A percentile compares a stretch with the other conserved stretches of the same genome.
phyloP scores from a whole-genome alignment of 64 coral and sea anemone species.

The Montipora efflorescens region DNA sequence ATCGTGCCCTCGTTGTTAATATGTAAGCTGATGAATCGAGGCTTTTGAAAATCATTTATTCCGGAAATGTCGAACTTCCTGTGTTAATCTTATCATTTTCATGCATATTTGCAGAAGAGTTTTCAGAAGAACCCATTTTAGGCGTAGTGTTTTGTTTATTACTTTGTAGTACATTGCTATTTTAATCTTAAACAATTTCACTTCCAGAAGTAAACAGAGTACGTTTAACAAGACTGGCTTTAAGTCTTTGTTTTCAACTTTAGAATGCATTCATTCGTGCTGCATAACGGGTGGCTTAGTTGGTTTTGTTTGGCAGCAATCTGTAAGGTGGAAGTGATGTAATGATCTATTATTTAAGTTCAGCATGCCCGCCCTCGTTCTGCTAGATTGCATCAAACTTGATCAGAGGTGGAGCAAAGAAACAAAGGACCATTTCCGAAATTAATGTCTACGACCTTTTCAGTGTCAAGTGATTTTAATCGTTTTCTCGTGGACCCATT shows the following conservation, averaged over 20 bases:
- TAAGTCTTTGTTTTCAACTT: not conserved
- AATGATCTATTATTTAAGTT: not conserved
- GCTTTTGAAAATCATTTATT: not conserved
- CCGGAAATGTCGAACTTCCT: constrained; percentile 14
- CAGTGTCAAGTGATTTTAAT: too few species aligned
- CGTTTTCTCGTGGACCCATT: too few species aligned
- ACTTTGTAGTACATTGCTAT: not conserved
- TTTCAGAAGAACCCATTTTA: not conserved
- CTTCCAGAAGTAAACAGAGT: not conserved
- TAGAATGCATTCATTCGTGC: not conserved
- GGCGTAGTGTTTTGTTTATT: constrained; percentile 12
- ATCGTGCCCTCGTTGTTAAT: not conserved
- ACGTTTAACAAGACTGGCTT: not conserved
- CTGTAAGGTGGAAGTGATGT: not conserved
- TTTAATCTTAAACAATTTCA: not conserved
- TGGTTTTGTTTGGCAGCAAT: constrained; percentile 8
- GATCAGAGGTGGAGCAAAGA: not conserved
- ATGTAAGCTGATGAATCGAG: not conserved
- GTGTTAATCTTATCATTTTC: not conserved
- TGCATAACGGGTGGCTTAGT: not conserved
- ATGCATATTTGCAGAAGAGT: not conserved
- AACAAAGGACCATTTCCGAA: constrained; percentile 6
- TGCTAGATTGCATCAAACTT: not conserved
- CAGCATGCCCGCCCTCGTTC: not conserved
- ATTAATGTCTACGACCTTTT: not conserved